Base-by-base conservation (phyloP, 1,140 invertebrate genomes). In the Geopemphigus sp. region DNA sequence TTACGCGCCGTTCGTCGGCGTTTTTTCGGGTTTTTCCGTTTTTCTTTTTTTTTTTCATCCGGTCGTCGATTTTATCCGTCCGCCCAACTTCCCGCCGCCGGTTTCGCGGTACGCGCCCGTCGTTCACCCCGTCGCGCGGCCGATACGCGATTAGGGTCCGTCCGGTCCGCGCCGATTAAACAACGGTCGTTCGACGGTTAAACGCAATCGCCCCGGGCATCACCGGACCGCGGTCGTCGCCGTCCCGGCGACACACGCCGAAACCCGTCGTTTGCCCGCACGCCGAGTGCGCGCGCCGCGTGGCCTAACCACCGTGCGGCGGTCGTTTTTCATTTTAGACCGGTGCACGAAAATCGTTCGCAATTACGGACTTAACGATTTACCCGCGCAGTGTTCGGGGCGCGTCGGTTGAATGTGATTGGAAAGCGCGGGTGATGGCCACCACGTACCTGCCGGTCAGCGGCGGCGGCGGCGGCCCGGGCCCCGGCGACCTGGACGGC, bases 381-480 rank as follows among this genome's bases (percentile, higher is more conserved):
- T 78, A 78, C 73, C 73, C 73, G 73, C 73, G 73, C 73, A 78
- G 73, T 78, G 73, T 78, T 78, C 73, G 73, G 73, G 73, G 73
- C 73, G 73, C 73, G 73, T 78, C 73, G 73, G 73, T 78, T 78
- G 73, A 78, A 78, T 78, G 73, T 78, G 73, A 78, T 78, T 78
- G 73, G 73, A 78, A 83, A 85, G 86, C 87, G 86, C 85, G 93
- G 93, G 92, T 92, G 81, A 81, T 92, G 88, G 87, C 91, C 87
- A 93, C 92, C 87, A 93, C 92, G 88, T 94, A 94, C 88, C 92
- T 94, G 91, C 90, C 91, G 85, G 73, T 81, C 45, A 87, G 90
- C 90, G 86, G 88, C 89, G 87, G 90, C 90, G 86, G 88, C 89
- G 82, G 88, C 88, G 83, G 86, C 88, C 84, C 90, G 86, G 88